Base-by-base conservation (phyloP, 2,113 vertebrate genomes). In the Cisticola juncidis region DNA sequence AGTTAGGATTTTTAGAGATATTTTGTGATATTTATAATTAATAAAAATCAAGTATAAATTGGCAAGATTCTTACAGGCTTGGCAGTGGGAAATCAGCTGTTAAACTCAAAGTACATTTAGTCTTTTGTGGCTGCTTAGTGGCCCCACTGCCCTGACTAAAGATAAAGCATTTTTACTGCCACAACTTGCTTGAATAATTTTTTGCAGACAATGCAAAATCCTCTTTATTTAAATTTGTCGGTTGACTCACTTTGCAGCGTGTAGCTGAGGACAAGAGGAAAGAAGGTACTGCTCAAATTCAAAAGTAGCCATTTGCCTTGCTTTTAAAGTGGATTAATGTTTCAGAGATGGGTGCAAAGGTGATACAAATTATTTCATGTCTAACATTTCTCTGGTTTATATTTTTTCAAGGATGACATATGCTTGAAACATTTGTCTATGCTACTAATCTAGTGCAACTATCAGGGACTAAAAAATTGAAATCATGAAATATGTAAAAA, bases 181-280 rank as follows among this genome's bases (percentile, higher is more conserved):
- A 56, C 90, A 92, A 58, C 65, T 86, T 95, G 66, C 90, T 70
- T 92, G 88, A 95, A 91, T 92, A 91, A 78, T 86, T 95, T 97
- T 91, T 93, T 94, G 88, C 88, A 84, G 29, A 68, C 66, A 60
- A 50, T 85, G 62, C 76, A 97, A 94, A 88, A 78, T 77, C 69
- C 74, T 92, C 35, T 45, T 82, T 66, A 90, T 95, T 97, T 94
- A 88, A 91, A 97, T 90, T 82, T 92, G 65, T 81, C 92, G 57
- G 38, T 81, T 95, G 68, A 85, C 58, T 88, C 80, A 48, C 53
- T 94, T 78, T 58, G 66, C 96, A 89, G 40, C 44, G 44, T 22
- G 51, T 61, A 81, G 12, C 58, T 65, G 64, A 31, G 42, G 11
- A 38, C 51, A 73, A 66, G 86, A 76, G 10, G 40, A 82, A 72